Conservation (phyloP, 2,888 invertebrate genomes). For the Nephrocerus scutellatus region DNA sequence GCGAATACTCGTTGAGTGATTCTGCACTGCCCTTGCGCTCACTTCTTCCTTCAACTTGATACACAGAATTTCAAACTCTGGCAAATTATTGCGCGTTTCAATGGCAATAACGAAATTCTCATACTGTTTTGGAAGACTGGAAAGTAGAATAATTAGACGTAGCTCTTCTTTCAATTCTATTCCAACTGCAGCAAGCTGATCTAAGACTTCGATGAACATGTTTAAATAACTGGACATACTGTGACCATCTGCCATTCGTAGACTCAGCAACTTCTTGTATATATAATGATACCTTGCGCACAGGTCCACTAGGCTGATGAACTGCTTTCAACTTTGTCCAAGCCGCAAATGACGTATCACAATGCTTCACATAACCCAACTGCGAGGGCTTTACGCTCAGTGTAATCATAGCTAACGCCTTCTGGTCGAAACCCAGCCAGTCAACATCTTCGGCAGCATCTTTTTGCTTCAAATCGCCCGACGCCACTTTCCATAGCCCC, state of each 20-base stretch:
- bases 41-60: no score
- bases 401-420: constrained; percentile 15
- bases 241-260: constrained; percentile 13
- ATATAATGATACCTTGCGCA: constrained; percentile 17
- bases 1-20: constrained; percentile 3
- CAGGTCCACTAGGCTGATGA: constrained; percentile 17
- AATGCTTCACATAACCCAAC: constrained; percentile 14
- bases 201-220: constrained; percentile 12
- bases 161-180: constrained; percentile 13
- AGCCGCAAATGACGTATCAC: constrained; percentile 11
- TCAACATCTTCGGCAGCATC: background rate
- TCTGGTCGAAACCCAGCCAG: constrained; percentile 13
- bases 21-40: no score
- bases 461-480: constrained; percentile 8
- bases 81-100: constrained; percentile 10
- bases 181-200: constrained; percentile 10
- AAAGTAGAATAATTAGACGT: constrained; percentile 10
- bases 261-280: constrained; percentile 16
- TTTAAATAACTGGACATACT: constrained; percentile 13
- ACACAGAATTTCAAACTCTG: no score
- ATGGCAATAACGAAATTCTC: constrained; percentile 15
- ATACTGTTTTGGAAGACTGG: no score
- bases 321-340: constrained; percentile 15
- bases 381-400: constrained; percentile 12
- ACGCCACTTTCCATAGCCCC: constrained; percentile 10